A percentile compares a stretch with the other conserved stretches of the same genome.
phyloP scores from a whole-genome alignment of 1,140 invertebrate genomes.

The Zaprionus ghesquierei region DNA sequence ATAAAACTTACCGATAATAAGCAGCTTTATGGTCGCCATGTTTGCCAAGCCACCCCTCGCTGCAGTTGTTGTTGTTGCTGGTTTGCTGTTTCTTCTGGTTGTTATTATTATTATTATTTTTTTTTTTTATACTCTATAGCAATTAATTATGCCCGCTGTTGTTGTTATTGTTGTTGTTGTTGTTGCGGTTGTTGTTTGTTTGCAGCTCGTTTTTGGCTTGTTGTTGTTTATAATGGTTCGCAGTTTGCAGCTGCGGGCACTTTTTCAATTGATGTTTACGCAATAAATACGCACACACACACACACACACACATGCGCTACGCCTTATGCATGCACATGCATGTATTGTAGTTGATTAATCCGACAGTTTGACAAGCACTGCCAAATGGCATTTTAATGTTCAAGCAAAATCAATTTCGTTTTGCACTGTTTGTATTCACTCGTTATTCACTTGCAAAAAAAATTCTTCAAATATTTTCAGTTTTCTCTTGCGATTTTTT shows the following conservation, averaged over 20 bases:
- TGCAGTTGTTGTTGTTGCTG: slow-evolving; percentile 3
- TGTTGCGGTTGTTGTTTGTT: slow-evolving; percentile 27
- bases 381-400: slow-evolving; percentile 76
- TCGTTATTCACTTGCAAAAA: background rate
- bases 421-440: background rate
- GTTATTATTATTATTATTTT: background rate
- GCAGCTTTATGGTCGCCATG: slow-evolving; percentile 78
- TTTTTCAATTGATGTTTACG: slow-evolving; percentile 55
- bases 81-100: background rate
- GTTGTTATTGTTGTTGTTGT: slow-evolving; percentile 14
- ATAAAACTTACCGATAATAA: slow-evolving; percentile 82
- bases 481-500: slow-evolving; percentile 15
- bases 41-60: slow-evolving; percentile 31
- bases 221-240: slow-evolving; percentile 23
- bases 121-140: background rate
- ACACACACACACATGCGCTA: background rate
- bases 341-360: slow-evolving; percentile 46
- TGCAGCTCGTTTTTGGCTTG: slow-evolving; percentile 20
- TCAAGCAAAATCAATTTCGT: slow-evolving; percentile 30
- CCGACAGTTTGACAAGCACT: slow-evolving; percentile 56
- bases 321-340: background rate
- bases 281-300: slow-evolving; percentile 14
- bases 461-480: background rate
- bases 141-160: background rate
- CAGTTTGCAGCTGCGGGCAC: background rate